Base-by-base conservation (phyloP, 2,797 vertebrate genomes). In the Amblyopsis hoosieri region DNA sequence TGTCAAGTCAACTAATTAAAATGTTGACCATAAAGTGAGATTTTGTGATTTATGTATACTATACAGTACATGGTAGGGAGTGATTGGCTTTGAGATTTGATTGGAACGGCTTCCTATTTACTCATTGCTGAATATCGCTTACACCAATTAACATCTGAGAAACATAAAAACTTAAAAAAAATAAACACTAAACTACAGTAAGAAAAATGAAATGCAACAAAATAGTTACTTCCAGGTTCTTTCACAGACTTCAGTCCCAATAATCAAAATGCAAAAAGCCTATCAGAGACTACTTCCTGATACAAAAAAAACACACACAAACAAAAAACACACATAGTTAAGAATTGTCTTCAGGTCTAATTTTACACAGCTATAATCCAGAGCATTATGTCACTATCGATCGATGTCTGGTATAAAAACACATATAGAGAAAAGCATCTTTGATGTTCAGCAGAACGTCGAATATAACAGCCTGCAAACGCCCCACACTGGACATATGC, bases 21-120 rank as follows among this genome's bases (percentile, higher is more conserved):
- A 70, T 56, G 42, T 14, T 12, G 33, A 37, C 12, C 48, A 66
- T 42, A 10, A 42, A 42, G 37, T 42, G 37, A 42, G 37, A 42
- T 42, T 42, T 42, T 42, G 37, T 42, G 37, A 42, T 42, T 42
- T 1, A 42, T 42, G 9, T 42, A 9, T 42, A 42, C 37, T 52
- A 74, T 59, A 2, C 58, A 74, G 80, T 79, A 74, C 55, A 62
- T 54, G 54, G 60, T 46, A 15, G 8, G 46, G 72, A 45, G 74
- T 72, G 66, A 70, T 42, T 75, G 17, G 58, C 63, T 63, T 72
- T 62, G 67, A 19, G 57, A 45, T 75, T 70, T 64, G 56, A 71
- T 64, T 29, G 53, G 51, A 45, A 7, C 14, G 14, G 15, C 29
- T 45, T 67, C 63, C 61, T 54, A 45, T 60, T 80, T 61, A 68